Conservation (phyloP, 2,797 vertebrate genomes). For the Pipistrellus pipistrellus region DNA sequence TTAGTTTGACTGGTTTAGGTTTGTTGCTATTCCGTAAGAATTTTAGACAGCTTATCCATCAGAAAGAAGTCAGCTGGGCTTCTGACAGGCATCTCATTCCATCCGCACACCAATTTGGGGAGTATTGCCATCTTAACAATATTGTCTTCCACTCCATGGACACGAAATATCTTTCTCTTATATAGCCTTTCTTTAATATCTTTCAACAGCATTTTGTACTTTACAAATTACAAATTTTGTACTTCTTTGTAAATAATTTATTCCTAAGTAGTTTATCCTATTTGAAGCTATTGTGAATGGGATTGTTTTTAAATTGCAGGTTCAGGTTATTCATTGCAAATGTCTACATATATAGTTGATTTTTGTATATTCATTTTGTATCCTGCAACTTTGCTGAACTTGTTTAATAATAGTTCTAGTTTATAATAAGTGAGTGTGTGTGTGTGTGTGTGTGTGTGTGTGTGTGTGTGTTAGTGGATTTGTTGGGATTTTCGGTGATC, state of each 20-base stretch:
- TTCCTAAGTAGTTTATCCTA: neutral
- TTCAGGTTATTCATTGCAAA: slow-evolving; percentile 2
- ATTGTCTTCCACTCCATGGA: neutral
- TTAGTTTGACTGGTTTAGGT: neutral
- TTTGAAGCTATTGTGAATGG: neutral
- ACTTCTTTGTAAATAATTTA: neutral
- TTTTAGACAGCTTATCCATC: neutral
- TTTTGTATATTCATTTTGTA: slow-evolving; percentile 6
- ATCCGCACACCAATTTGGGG: neutral
- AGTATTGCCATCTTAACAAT: neutral
- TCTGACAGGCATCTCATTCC: neutral
- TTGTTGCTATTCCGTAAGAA: neutral
- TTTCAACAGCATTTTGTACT: neutral
- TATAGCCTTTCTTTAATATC: neutral
- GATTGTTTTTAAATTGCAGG: slow-evolving; percentile 11
- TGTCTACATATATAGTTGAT: neutral
- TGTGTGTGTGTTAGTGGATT: neutral
- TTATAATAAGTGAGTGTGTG: neutral
- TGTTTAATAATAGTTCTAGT: neutral
- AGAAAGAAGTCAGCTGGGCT: neutral
- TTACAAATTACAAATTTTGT: neutral
- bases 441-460: neutral
- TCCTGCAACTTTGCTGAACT: neutral
- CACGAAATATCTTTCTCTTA: neutral
- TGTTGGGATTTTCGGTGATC: neutral